A percentile compares a stretch with the other conserved stretches of the same genome.
Conservation (phyloP, 2,113 vertebrate genomes). For the Alethe diademata region DNA sequence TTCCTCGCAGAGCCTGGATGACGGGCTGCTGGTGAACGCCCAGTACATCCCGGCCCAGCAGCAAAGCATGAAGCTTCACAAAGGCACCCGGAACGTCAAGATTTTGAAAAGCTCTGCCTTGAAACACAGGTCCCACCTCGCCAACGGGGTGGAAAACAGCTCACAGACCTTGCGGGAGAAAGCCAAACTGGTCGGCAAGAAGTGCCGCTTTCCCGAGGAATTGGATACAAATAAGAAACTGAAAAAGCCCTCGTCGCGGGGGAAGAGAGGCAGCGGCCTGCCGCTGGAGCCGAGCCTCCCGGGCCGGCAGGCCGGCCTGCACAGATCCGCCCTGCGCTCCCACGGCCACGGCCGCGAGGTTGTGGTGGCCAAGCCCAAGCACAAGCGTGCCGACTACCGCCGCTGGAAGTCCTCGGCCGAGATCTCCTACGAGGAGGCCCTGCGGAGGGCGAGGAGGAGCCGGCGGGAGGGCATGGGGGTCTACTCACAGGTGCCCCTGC, state of each 20-base stretch:
- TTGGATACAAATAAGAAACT: slow-evolving; percentile 74
- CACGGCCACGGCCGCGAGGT: slow-evolving; percentile 76
- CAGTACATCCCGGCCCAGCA: slow-evolving; percentile 74
- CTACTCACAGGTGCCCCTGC: slow-evolving; percentile 67
- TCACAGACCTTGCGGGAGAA: slow-evolving; percentile 72
- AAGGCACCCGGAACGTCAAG: slow-evolving; percentile 73
- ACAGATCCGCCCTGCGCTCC: slow-evolving; percentile 13
- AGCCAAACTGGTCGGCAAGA: slow-evolving; percentile 62
- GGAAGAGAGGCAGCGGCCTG: slow-evolving; percentile 65
- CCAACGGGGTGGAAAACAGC: slow-evolving; percentile 51
- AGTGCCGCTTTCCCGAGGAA: slow-evolving; percentile 78
- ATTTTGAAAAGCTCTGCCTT: slow-evolving; percentile 63
- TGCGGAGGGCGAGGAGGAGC: slow-evolving; percentile 73
- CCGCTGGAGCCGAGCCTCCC: slow-evolving; percentile 65
- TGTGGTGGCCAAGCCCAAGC: slow-evolving; percentile 85
- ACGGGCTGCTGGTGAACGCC: slow-evolving; percentile 75
- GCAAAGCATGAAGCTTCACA: slow-evolving; percentile 71
- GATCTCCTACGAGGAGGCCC: slow-evolving; percentile 80
- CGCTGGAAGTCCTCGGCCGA: slow-evolving; percentile 79
- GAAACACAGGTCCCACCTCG: slow-evolving; percentile 63
- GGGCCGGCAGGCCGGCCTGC: slow-evolving; percentile 60
- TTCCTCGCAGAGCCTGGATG: slow-evolving; percentile 82
- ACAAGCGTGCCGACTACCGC: slow-evolving; percentile 84
- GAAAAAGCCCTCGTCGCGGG: slow-evolving; percentile 73
- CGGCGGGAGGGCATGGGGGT: slow-evolving; percentile 72